A percentile compares a stretch with the other conserved stretches of the same genome.
Conservation (phyloP, 1,140 invertebrate genomes). For the Drosophila ficusphila region DNA sequence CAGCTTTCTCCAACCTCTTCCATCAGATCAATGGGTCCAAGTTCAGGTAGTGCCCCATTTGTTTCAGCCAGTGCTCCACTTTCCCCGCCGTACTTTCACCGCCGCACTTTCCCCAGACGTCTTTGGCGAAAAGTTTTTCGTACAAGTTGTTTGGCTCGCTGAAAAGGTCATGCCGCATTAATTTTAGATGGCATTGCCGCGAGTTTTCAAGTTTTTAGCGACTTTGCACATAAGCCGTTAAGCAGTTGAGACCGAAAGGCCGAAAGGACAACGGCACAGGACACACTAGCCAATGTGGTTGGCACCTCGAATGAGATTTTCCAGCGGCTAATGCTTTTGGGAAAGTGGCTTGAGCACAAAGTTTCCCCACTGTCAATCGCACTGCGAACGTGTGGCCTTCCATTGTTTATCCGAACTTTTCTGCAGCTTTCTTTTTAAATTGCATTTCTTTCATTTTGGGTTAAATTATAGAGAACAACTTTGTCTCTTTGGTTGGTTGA, state of each 20-base stretch:
- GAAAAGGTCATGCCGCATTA: constrained; percentile 63
- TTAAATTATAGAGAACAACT: background rate
- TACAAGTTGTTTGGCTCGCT: constrained; percentile 58
- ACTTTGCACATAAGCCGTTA: constrained; percentile 67
- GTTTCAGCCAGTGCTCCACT: constrained; percentile 12
- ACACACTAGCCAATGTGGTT: constrained; percentile 1
- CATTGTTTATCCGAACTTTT: background rate
- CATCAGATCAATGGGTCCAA: constrained; percentile 26
- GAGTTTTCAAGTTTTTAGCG: constrained; percentile 54
- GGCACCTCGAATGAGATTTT: background rate
- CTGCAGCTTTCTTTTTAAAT: background rate
- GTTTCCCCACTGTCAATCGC: background rate
- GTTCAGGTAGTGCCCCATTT: constrained; percentile 6
- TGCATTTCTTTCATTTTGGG: constrained; percentile 6
- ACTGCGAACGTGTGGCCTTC: background rate
- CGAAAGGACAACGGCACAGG: background rate
- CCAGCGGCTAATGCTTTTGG: background rate
- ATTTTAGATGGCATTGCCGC: constrained; percentile 71
- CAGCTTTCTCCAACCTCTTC: constrained; percentile 1
- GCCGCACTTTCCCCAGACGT: background rate
- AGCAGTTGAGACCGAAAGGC: constrained; percentile 18
- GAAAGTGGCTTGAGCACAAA: background rate
- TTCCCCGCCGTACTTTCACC: background rate
- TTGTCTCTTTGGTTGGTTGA: background rate
- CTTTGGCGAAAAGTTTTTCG: constrained; percentile 45